These are phyloP conservation scores for Sebastes itinus DNA, from an alignment of 2,797 vertebrate genomes.

Conservation along the genomic window DNA sequence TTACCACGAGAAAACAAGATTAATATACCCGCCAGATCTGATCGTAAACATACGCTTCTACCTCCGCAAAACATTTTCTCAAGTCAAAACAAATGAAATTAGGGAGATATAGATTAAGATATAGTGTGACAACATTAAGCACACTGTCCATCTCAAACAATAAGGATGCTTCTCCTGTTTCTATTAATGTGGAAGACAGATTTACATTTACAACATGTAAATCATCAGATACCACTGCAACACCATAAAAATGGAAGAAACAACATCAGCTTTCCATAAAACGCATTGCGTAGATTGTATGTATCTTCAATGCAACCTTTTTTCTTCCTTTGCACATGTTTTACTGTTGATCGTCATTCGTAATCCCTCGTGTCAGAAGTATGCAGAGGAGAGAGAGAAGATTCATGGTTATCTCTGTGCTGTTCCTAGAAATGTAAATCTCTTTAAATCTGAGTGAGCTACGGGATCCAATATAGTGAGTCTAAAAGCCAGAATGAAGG, in stretches of 20 bases:
- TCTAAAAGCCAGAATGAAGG: background rate
- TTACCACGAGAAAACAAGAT: background rate
- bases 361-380: conserved; percentile 32
- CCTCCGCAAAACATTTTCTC: background rate
- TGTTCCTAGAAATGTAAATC: conserved; percentile 20
- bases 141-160: background rate
- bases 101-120: background rate
- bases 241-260: background rate
- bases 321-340: background rate
- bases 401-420: conserved; percentile 26
- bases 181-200: background rate
- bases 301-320: background rate
- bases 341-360: conserved; percentile 6
- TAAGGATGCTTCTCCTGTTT: background rate
- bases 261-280: background rate
- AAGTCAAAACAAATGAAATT: background rate
- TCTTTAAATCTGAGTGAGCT: conserved; percentile 18
- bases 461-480: background rate
- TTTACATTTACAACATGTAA: background rate
- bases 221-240: background rate
- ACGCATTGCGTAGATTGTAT: background rate
- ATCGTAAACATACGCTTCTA: background rate
- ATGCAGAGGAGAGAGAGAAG: conserved; percentile 18
- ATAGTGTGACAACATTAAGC: background rate
- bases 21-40: background rate